These are phyloP conservation scores for Drosophila koepferae DNA, from an alignment of 2,888 invertebrate species.

Conservation along the genomic window DNA sequence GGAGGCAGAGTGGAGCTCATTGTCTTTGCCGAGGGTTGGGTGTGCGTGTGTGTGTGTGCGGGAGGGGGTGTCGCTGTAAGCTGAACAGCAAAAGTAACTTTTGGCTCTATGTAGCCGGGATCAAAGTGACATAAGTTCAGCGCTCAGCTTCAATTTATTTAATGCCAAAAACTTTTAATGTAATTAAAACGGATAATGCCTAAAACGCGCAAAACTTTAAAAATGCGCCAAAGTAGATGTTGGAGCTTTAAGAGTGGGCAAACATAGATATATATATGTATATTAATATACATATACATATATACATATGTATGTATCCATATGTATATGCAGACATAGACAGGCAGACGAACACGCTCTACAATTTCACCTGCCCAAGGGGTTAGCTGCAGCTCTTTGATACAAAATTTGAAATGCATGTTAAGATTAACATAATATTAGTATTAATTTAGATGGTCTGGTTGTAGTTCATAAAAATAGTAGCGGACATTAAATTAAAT, in stretches of 20 bases:
- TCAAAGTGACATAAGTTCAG: conserved; percentile 77
- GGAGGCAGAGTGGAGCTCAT: background rate
- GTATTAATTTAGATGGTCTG: too few species aligned
- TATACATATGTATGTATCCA: background rate
- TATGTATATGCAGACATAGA: background rate
- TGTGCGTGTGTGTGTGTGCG: background rate
- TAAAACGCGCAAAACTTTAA: conserved; percentile 64
- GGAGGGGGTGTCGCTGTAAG: background rate
- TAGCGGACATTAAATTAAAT: too few species aligned
- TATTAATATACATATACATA: background rate
- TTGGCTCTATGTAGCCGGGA: conserved; percentile 55
- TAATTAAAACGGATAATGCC: conserved; percentile 76
- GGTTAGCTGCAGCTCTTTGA: too few species aligned
- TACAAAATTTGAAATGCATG: too few species aligned
- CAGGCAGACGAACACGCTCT: too few species aligned
- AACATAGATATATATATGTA: background rate
- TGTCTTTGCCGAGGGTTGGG: background rate
- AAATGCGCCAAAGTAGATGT: conserved; percentile 24
- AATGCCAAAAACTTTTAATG: conserved; percentile 75
- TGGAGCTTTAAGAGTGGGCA: conserved; percentile 47
- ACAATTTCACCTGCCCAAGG: too few species aligned
- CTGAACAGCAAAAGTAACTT: conserved; percentile 72
- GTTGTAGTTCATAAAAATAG: too few species aligned
- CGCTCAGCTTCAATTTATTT: conserved; percentile 73
- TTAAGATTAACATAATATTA: too few species aligned